phyloP scores from a whole-genome alignment of 2,888 invertebrate genomes.

The Nephrotoma flavescens region DNA sequence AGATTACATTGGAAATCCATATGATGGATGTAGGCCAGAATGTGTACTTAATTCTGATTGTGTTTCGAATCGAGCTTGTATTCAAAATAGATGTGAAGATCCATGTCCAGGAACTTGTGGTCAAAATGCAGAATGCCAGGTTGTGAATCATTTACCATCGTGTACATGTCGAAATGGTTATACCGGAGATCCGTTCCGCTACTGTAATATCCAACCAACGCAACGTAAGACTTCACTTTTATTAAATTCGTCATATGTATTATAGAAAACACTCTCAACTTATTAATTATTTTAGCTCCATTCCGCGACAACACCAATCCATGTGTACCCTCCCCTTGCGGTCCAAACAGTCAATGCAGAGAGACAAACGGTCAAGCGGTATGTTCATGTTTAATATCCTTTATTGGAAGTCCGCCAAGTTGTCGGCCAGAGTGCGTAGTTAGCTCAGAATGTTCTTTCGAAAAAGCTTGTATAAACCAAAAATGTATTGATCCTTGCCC shows the following conservation, averaged over 20 bases:
- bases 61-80: slow-evolving; percentile 50
- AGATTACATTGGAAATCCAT: slow-evolving; percentile 63
- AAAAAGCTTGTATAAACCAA: slow-evolving; percentile 45
- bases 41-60: slow-evolving; percentile 59
- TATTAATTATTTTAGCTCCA: slow-evolving; percentile 33
- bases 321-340: slow-evolving; percentile 49
- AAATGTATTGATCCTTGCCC: slow-evolving; percentile 58
- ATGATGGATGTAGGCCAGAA: slow-evolving; percentile 60
- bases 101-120: slow-evolving; percentile 69
- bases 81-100: slow-evolving; percentile 57
- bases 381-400: slow-evolving; percentile 43
- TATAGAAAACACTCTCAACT: slow-evolving; percentile 11
- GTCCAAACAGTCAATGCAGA: slow-evolving; percentile 65
- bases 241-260: neutral
- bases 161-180: slow-evolving; percentile 56
- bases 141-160: slow-evolving; percentile 52
- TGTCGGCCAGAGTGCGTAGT: slow-evolving; percentile 42
- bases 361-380: slow-evolving; percentile 36
- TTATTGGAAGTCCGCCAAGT: slow-evolving; percentile 43
- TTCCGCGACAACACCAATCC: slow-evolving; percentile 23
- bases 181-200: slow-evolving; percentile 63
- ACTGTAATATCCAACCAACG: slow-evolving; percentile 38
- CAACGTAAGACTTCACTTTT: slow-evolving; percentile 44
- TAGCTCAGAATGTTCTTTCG: slow-evolving; percentile 38
- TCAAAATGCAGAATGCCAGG: slow-evolving; percentile 56